phyloP scores from a whole-genome alignment of 1,140 invertebrate species.

The Eufriesea mexicana region DNA sequence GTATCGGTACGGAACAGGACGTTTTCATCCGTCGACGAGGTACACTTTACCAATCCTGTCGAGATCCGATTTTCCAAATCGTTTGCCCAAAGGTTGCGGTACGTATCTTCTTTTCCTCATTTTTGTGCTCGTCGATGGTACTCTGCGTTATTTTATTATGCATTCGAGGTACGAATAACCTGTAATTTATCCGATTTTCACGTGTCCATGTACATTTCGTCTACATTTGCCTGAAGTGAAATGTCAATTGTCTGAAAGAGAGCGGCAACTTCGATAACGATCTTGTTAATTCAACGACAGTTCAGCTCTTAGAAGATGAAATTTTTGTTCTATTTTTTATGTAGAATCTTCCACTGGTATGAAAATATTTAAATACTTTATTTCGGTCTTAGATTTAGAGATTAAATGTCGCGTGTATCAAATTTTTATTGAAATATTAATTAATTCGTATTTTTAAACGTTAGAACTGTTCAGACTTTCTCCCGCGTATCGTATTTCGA shows the following conservation, averaged over 20 bases:
- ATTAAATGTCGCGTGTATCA: too few species aligned
- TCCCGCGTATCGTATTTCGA: too few species aligned
- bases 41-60: constrained; percentile 73
- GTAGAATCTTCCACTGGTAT: neutral
- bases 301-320: neutral
- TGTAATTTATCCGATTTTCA: constrained; percentile 25
- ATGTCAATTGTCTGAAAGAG: neutral
- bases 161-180: constrained; percentile 24
- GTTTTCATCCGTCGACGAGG: constrained; percentile 18
- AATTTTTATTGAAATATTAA: too few species aligned
- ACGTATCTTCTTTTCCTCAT: constrained; percentile 13
- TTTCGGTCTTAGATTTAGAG: too few species aligned
- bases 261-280: neutral
- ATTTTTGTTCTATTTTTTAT: neutral
- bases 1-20: neutral
- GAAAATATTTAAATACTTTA: too few species aligned
- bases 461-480: too few species aligned
- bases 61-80: constrained; percentile 72
- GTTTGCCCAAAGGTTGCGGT: constrained; percentile 47
- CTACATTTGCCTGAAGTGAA: neutral
- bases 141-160: neutral
- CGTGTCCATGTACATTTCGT: neutral
- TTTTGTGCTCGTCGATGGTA: neutral
- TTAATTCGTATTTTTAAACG: too few species aligned
- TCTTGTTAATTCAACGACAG: neutral